Base-by-base conservation (phyloP, 2,113 vertebrate species). In the Saiga tatarica region DNA sequence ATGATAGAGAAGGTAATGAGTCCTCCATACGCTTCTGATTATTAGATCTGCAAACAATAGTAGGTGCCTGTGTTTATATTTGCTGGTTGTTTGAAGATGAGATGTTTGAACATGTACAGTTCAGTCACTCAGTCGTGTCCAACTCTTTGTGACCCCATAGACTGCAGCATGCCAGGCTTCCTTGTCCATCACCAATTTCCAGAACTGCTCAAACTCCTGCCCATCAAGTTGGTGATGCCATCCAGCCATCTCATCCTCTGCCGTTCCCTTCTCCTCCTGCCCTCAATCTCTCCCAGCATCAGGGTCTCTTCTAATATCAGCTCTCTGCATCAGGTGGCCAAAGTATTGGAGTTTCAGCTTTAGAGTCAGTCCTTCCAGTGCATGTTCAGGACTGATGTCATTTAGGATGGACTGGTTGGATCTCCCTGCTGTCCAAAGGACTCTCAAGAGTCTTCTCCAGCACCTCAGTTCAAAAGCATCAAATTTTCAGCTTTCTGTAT, bases 101-200 rank as follows among this genome's bases (percentile, higher is more conserved):
- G 36, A 1, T 25, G 23, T 42, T 74, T 74, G 36, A 42, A 42
- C 23, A 25, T 74, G 71, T 36, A 23, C 67, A 36, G 67, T 23
- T 36, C 19, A 12, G 19, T 23, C 19, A 23, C 67, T 71, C 67
- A 23, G 19, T 23, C 19, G 0, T 23, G 10, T 71, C 10, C 0
- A 0, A 6, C 5, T 39, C 67, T 71, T 19, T 23, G n/a, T 39
- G 67, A 71, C 19, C n/a, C 2, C 10, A 1, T 23, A 21, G n/a
- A 39, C 19, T 1, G n/a, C n/a, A 71, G 67, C 67, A 6, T 0
- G 5, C 19, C 67, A 39, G 19, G n/a, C 67, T 23, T 39, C 64
- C 67, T 1, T 36, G n/a, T 71, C 67, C 67, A 21, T n/a, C 8
- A 10, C 64, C 64, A 71, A 1, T 11, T 71, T n/a, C 67, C 10